Evolutionary conservation across 2,113 vertebrate species (phyloP), one percentile per base, ranked within the genome.

Genomic region (Callaeas wilsoni): DNA sequence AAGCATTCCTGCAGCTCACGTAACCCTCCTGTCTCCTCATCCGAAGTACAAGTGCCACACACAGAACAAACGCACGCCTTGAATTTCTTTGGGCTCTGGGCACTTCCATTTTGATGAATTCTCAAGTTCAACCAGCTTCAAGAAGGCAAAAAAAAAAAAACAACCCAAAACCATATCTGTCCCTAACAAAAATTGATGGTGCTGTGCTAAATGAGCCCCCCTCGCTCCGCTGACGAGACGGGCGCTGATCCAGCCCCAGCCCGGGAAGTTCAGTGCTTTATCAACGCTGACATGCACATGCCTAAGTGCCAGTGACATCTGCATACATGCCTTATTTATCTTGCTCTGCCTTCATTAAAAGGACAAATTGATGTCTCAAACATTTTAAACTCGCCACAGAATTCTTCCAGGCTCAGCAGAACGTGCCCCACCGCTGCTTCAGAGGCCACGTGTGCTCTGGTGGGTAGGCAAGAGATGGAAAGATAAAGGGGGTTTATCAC

Each of bases 341-440:
- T 94, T 65, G 29, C 52, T 95, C 93, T 85, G 77, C 91, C 89
- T 69, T 95, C 82, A 84, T 95, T 95, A 97, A 82, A 85, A 4
- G 52, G 77, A 79, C 77, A 96, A 97, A 95, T 74, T 96, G 75
- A 70, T 89, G 65, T 90, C 67, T 88, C 88, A 92, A 95, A 94
- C 50, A 33, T 65, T 91, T 90, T 50, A 8, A 63, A 62, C 47
- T 59, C 73, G 90, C 82, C 96, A 29, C 92, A 49, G 67, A 37
- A 70, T 50, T 37, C 30, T 57, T 13, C 25, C 3, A 6, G 49
- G 41, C 77, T 87, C 63, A 75, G 57, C 23, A 77, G 80, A 62
- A 84, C 2, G 8, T 35, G 35, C 6, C 23, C 12, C 26, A 29
- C 27, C 13, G 7, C 41, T 5, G 57, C 53, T 74, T 42, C 26